Evolutionary conservation across 1,140 invertebrate species (phyloP), one percentile per base, ranked within the genome.

Genomic region (Caenorhabditis remanei): DNA sequence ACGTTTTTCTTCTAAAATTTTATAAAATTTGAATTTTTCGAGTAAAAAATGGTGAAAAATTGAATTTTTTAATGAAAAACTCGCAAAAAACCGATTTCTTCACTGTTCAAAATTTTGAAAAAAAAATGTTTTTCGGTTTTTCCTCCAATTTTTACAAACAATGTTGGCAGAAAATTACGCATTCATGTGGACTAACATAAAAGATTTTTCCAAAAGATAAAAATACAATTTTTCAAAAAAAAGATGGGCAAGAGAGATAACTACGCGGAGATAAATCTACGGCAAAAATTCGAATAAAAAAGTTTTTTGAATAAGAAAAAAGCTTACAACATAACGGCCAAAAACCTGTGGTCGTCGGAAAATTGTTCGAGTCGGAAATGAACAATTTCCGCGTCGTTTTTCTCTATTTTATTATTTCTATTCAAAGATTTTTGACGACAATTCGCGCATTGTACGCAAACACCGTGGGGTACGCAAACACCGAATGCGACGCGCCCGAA

Each of bases 261-360:
- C 32, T 58, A 9, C 14, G 19, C 55, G n/a, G 19, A n/a, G 19
- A 58, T 24, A 63, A 14, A 32, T 63, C 32, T 40, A 13, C 4
- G n/a, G 11, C 8, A 24, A 14, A 63, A 63, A 32, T 8, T 13
- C 1, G 11, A 13, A 11, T 8, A 11, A 19, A 32, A 14, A 63
- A 14, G 5, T 24, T 40, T 32, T 11, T 32, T 13, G n/a, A 11
- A 24, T 19, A 5, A 53, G 41, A 79, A 50, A 50, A 79, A 79
- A 79, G 13, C 71, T 79, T 79, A 79, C 71, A 79, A 46, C 71
- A 79, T 79, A 14, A 79, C 46, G 50, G 67, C 50, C 46, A 48
- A 41, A 53, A 16, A 53, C 3, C 32, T 32, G 32, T 32, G 32
- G 32, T 32, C 32, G 32, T 43, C 21, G 21, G 21, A n/a, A 19